Evolutionary conservation across 2,113 vertebrate genomes (phyloP), one percentile per base, ranked within the genome.

Genomic region (Vulpes lagopus): DNA sequence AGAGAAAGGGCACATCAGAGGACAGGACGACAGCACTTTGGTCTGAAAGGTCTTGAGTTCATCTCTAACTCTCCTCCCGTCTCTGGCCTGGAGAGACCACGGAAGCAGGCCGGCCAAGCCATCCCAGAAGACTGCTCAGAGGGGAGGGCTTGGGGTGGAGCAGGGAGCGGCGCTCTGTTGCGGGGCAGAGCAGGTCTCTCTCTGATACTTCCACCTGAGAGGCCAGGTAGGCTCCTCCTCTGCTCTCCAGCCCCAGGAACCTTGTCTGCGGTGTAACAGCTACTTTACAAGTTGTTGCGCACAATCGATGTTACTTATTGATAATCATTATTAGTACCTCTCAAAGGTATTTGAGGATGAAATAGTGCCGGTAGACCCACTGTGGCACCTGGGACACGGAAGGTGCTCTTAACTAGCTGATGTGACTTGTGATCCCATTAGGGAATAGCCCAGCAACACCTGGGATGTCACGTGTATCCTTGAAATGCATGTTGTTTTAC

Each of bases 1-100:
- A 64, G 53, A 27, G 78, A 49, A 65, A 11, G 11, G 3, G 5
- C 5, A 3, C 0, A 2, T 11, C 27, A 2, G 30, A 62, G 2
- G 2, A 11, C 8, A 15, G 30, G 64, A 43, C 32, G 3, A 12
- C 2, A 35, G 43, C n/a, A 32, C 60, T 35, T 30, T 35, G 7
- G 16, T 64, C 49, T 82, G 25, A 32, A 71, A 32, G n/a, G n/a
- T 11, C 71, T 71, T 27, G 71, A 11, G 10, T 27, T 35, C 14
- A 0, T 57, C 87, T 59, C 93, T 17, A 15, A 59, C 3, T 43
- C 14, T 3, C 57, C 30, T 38, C 38, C 59, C 0, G 2, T 11
- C 84, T 12, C 0, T 49, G 12, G 20, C 23, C 22, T 27, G 80
- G 38, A 65, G 7, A 86, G 35, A 7, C 30, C 23, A 55, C 8